phyloP scores from a whole-genome alignment of 2,888 invertebrate species.

The Drepanosiphum platanoidis region DNA sequence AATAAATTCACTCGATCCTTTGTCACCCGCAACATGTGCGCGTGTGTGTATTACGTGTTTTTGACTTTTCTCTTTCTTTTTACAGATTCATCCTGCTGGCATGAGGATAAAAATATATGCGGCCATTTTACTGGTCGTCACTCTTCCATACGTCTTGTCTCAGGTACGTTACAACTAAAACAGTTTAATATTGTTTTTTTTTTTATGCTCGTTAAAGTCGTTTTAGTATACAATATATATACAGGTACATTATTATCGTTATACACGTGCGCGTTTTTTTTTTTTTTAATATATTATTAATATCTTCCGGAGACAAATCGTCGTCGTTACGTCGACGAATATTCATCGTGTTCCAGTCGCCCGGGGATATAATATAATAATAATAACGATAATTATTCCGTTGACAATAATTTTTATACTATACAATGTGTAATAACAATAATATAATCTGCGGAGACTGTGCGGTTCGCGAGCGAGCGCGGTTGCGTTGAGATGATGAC shows the following conservation, averaged over 20 bases:
- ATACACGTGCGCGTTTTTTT: too few relatives aligned
- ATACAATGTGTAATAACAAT: conserved; percentile 25
- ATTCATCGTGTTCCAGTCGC: conserved; percentile 47
- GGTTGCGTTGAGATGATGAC: conserved; percentile 56
- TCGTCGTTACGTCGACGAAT: conserved; percentile 23
- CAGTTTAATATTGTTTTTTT: too few relatives aligned
- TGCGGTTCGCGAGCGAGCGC: conserved; percentile 38
- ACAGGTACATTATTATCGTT: conserved; percentile 9
- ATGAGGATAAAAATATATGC: conserved; percentile 59
- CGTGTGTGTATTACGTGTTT: too few relatives aligned
- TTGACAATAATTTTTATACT: conserved; percentile 57
- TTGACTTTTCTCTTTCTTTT: conserved; percentile 38
- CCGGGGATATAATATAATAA: conserved; percentile 43
- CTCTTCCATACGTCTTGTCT: conserved; percentile 57
- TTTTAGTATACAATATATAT: too few relatives aligned
- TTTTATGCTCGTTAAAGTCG: conserved; percentile 9
- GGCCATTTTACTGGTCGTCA: conserved; percentile 59
- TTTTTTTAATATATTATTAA: too few relatives aligned
- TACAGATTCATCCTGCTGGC: conserved; percentile 54
- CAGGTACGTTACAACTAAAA: conserved; percentile 37
- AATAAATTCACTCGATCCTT: too few relatives aligned
- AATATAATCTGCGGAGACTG: conserved; percentile 43
- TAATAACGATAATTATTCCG: conserved; percentile 10
- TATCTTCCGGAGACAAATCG: conserved; percentile 11
- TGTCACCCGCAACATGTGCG: too few relatives aligned